A percentile compares a stretch with the other conserved stretches of the same genome.
Evolutionary conservation across 2,888 invertebrate species (phyloP).

Genomic region (Lutraria lutraria): DNA sequence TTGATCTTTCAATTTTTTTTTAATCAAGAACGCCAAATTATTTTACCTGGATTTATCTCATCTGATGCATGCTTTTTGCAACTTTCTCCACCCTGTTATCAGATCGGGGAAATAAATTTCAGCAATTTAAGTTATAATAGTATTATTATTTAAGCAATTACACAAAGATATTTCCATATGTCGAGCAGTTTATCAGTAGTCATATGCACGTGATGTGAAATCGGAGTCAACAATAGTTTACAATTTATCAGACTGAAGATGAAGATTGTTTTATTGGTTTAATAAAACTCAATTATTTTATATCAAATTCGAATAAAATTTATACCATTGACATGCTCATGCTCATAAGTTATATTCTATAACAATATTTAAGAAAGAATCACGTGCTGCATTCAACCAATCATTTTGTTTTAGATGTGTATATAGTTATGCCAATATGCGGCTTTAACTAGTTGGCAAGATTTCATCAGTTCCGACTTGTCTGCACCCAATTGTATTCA

Average conservation of each 20-base stretch:
- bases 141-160: neutral
- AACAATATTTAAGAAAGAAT: too few species aligned
- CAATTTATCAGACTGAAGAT: neutral
- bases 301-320: neutral
- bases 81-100: neutral
- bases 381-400: too few species aligned
- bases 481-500: too few species aligned
- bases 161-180: slow-evolving; percentile 12
- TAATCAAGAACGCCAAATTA: neutral
- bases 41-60: neutral
- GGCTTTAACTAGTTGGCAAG: too few species aligned
- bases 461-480: too few species aligned
- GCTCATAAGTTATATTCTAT: too few species aligned
- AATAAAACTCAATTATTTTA: slow-evolving; percentile 16
- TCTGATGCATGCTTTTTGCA: neutral
- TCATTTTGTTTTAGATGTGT: too few species aligned
- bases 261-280: slow-evolving; percentile 4
- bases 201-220: neutral
- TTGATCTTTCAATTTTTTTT: neutral
- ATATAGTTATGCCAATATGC: too few species aligned
- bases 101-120: neutral
- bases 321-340: neutral
- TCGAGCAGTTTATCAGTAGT: neutral
- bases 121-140: neutral
- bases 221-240: neutral